phyloP scores from a whole-genome alignment of 2,797 vertebrate species.

The Onychomys arenicola region DNA sequence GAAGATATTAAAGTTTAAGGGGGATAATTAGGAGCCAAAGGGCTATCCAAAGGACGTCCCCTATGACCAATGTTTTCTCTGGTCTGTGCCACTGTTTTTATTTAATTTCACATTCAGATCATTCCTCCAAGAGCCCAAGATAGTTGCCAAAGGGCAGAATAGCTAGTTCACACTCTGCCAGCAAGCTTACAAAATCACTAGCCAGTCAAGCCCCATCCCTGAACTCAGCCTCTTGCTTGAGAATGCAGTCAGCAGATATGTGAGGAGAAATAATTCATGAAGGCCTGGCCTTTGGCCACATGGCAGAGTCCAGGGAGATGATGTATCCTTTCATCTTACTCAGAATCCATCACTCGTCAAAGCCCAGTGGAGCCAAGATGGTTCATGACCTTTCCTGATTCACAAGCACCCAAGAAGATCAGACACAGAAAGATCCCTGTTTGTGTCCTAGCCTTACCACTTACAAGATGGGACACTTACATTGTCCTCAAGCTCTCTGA shows the following conservation, averaged over 20 bases:
- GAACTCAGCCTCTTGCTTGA: constrained; percentile 27
- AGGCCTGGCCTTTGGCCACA: not conserved
- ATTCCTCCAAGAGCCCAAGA: not conserved
- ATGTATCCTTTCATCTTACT: not conserved
- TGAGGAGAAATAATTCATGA: not conserved
- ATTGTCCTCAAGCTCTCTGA: not conserved
- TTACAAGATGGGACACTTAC: not conserved
- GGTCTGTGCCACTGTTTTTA: not conserved
- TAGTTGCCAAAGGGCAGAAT: not conserved
- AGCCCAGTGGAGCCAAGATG: not conserved
- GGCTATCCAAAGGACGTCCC: not conserved
- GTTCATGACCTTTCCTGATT: not conserved
- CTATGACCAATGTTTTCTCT: not conserved
- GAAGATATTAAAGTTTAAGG: not conserved
- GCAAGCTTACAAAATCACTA: not conserved
- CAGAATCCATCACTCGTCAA: not conserved
- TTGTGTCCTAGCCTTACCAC: not conserved
- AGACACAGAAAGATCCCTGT: not conserved
- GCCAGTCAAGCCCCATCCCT: not conserved
- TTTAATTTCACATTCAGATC: not conserved
- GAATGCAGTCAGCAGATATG: not conserved
- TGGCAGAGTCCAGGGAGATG: not conserved
- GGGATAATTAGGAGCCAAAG: not conserved
- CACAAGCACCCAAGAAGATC: not conserved
- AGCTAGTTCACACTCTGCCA: not conserved